A percentile compares a stretch with the other conserved stretches of the same genome.
phyloP scores from a whole-genome alignment of 2,113 vertebrate genomes.

The Nettapus auritus region DNA sequence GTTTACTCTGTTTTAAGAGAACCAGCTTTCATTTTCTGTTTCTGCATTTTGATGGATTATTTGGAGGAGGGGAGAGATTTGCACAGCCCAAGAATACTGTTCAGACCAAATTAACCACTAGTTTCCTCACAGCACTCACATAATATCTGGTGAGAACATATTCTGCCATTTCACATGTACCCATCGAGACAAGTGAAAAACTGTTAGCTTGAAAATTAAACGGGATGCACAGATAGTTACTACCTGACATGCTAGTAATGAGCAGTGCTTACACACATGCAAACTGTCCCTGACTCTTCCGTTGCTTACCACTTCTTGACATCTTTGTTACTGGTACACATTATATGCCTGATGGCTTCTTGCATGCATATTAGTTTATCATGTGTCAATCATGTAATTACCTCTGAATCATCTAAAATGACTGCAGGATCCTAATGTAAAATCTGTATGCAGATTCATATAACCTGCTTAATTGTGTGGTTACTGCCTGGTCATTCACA shows the following conservation, averaged over 20 bases:
- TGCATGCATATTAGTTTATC: slow-evolving; percentile 40
- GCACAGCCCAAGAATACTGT: not conserved
- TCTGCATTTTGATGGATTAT: not conserved
- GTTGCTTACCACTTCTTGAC: not conserved
- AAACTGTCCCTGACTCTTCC: not conserved
- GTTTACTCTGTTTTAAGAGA: not conserved
- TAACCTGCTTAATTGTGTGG: not conserved
- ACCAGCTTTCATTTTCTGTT: not conserved
- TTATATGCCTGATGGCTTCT: not conserved
- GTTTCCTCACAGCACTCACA: not conserved
- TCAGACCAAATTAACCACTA: not conserved
- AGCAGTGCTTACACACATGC: not conserved
- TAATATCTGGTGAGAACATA: not conserved
- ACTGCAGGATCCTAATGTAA: slow-evolving; percentile 14
- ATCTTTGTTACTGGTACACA: not conserved
- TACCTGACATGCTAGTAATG: not conserved
- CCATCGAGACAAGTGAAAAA: not conserved
- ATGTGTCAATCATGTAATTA: slow-evolving; percentile 25
- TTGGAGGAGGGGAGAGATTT: not conserved
- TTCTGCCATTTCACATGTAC: not conserved
- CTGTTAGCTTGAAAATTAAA: not conserved
- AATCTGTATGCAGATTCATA: not conserved
- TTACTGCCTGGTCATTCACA: not conserved
- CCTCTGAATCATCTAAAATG: slow-evolving; percentile 1
- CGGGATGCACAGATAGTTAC: not conserved